Evolutionary conservation across 2,888 invertebrate species (phyloP), one percentile per base, ranked within the genome.

Genomic region (Cantharis rufa): DNA sequence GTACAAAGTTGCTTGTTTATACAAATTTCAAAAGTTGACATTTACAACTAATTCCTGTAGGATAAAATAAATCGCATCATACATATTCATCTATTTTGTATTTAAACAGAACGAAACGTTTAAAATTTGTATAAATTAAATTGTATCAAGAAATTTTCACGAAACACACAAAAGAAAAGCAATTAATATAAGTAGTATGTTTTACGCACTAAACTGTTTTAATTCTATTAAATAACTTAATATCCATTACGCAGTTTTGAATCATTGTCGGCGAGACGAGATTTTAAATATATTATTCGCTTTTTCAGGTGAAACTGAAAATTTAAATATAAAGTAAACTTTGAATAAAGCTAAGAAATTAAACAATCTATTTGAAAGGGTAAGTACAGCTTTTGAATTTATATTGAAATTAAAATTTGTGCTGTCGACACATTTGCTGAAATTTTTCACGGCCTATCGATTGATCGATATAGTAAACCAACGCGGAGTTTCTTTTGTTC

Each of bases 41-140:
- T 21, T n/a, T 24, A 15, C 62, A 62, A 71, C 62, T 71, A 71
- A 62, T 71, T 71, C 71, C 27, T 63, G 62, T 71, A 71, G 62
- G 71, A 71, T 27, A 71, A 71, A 62, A 71, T 71, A 71, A 71
- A 71, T 71, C 71, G 24, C 71, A n/a, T 21, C 71, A 71, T 71
- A 24, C 71, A 71, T 71, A 71, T 71, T 71, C 71, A 71, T 71
- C 62, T 27, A 62, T 71, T 71, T 62, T 16, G 62, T 62, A 71
- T 71, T 62, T 18, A 21, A 24, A 71, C 71, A 21, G 71, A 62
- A 15, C 15, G 15, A 63, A 71, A 71, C 24, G 71, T 15, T 16
- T 21, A 24, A 27, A 71, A 71, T 62, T 62, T 21, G 27, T 63
- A 71, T 71, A 62, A 71, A 62, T 70, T 18, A 62, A 18, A 24